These are phyloP conservation scores for Melanotaenia duboulayi DNA, from an alignment of 2,113 vertebrate species.

Conservation along the genomic window DNA sequence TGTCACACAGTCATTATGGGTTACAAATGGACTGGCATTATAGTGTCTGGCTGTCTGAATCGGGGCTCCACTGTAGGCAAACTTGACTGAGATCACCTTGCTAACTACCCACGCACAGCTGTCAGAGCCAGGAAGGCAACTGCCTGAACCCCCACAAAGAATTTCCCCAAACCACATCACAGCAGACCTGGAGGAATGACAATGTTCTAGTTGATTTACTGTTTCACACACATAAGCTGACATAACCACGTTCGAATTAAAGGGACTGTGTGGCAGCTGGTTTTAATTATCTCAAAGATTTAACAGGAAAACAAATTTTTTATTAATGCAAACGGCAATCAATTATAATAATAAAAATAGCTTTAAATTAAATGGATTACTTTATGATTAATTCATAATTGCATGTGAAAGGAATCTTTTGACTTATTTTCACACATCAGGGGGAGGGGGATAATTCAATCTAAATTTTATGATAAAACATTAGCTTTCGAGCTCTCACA, in stretches of 20 bases:
- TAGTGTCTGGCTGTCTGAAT: constrained; percentile 81
- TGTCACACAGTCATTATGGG: constrained; percentile 78
- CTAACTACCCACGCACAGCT: constrained; percentile 70
- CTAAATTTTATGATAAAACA: not conserved
- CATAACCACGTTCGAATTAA: constrained; percentile 16
- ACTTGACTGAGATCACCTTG: constrained; percentile 78
- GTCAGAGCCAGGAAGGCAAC: constrained; percentile 73
- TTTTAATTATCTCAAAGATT: constrained; percentile 6
- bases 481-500: not conserved
- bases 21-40: constrained; percentile 78
- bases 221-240: constrained; percentile 51
- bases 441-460: not conserved
- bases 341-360: not conserved
- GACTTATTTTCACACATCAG: not conserved
- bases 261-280: not conserved
- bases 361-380: too few relatives aligned
- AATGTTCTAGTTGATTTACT: constrained; percentile 62
- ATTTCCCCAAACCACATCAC: constrained; percentile 77
- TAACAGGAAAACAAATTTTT: constrained; percentile 3
- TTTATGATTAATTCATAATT: too few relatives aligned
- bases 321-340: not conserved
- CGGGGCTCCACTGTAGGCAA: constrained; percentile 75
- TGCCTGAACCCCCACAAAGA: constrained; percentile 64
- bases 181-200: constrained; percentile 57
- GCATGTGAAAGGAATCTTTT: not conserved